These are phyloP conservation scores for Bugula neritina DNA, from an alignment of 2,888 invertebrate species.

Conservation along the genomic window DNA sequence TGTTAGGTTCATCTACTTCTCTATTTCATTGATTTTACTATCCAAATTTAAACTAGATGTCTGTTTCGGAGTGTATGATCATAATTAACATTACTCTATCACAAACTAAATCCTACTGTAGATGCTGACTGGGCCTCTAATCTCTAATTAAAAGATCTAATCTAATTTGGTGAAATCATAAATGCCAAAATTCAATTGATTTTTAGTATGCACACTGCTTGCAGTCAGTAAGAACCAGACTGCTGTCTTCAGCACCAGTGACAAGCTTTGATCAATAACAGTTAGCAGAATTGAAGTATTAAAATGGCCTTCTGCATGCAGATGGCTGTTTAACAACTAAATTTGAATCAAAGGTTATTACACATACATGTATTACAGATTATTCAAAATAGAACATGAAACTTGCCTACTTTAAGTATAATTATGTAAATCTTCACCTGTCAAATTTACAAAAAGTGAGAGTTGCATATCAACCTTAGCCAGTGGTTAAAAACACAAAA, in stretches of 20 bases:
- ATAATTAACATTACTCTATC: conserved; percentile 14
- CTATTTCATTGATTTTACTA: conserved; percentile 20
- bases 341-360: neutral
- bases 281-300: neutral
- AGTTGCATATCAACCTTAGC: neutral
- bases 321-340: neutral
- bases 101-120: conserved; percentile 23
- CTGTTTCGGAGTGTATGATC: conserved; percentile 1
- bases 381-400: neutral
- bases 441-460: neutral
- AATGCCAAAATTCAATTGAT: conserved; percentile 27
- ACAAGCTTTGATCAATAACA: neutral
- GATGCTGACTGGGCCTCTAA: conserved; percentile 15
- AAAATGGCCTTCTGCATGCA: neutral
- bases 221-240: neutral
- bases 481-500: neutral
- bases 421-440: neutral
- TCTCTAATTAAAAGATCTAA: conserved; percentile 26
- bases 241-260: neutral
- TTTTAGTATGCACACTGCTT: conserved; percentile 10
- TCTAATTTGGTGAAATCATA: conserved; percentile 27
- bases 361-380: neutral
- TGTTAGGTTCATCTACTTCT: neutral
- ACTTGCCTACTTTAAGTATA: neutral
- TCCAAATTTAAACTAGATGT: conserved; percentile 4